Evolutionary conservation across 2,113 vertebrate species (phyloP), one percentile per base, ranked within the genome.

Genomic region (Lophius piscatorius): DNA sequence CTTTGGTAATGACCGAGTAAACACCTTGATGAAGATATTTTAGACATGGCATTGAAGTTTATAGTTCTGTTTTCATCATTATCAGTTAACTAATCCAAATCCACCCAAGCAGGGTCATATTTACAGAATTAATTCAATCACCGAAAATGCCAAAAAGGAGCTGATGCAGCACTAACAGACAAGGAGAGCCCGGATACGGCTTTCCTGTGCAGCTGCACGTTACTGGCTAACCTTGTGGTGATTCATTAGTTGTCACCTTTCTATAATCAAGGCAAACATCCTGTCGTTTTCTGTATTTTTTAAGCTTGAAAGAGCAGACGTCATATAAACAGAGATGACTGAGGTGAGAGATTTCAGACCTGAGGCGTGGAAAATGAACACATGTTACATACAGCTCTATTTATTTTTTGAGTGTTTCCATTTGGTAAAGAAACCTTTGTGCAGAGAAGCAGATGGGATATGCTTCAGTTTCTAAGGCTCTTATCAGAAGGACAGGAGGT

Each of bases 201-300:
- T 82, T 80, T 81, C 76, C 74, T 70, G 48, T 77, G 61, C 76
- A 70, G 80, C 74, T 80, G 82, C 42, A 36, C 41, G 21, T 54
- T 63, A 55, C 44, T 58, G 55, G 40, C 26, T 24, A 46, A 70
- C 51, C 61, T 80, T 46, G 49, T 13, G 29, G 7, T 60, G 61
- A 77, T 63, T 16, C 58, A 66, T 70, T 63, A 35, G 29, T 63
- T 74, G 48, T 71, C 46, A 34, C 59, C 47, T 60, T 41, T 51
- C 42, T 22, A 33, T 35, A 63, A 50, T 65, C 44, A 79, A 85
- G 71, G 67, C 74, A 83, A 87, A 87, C 65, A 70, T 66, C 75
- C 66, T 57, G 59, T 35, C 39, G 6, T 56, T 36, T 45, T 61
- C 47, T 50, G 24, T 34, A n/a, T 52, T 74, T 63, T 23, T 61